A percentile compares a stretch with the other conserved stretches of the same genome.
Evolutionary conservation across 1,140 invertebrate genomes (phyloP).

Genomic region (Semibalanus balanoides): DNA sequence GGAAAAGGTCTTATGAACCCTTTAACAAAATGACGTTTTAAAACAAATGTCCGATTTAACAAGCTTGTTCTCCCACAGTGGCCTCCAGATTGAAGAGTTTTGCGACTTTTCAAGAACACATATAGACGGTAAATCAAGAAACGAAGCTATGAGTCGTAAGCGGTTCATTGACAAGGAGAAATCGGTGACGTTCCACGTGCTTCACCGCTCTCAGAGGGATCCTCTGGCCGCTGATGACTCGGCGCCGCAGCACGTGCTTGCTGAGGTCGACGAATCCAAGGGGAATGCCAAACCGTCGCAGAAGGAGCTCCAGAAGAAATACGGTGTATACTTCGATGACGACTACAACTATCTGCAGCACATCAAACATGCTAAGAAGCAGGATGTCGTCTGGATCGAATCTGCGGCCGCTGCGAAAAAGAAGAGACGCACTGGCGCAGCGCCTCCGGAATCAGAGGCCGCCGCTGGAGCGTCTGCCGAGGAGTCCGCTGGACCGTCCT

Average conservation of each 20-base stretch:
- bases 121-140: no score
- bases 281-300: conserved; percentile 37
- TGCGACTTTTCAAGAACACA: no score
- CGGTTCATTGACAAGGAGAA: conserved; percentile 52
- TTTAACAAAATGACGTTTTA: no score
- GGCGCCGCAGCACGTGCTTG: conserved; percentile 67
- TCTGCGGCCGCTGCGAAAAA: not conserved
- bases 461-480: no score
- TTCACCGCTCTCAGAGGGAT: conserved; percentile 83
- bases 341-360: conserved; percentile 92
- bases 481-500: conserved; percentile 7
- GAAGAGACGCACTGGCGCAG: not conserved
- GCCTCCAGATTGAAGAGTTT: no score
- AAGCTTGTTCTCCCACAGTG: no score
- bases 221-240: conserved; percentile 73
- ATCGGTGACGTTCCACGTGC: conserved; percentile 75
- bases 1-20: no score
- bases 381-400: conserved; percentile 14
- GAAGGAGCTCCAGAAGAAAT: conserved; percentile 63
- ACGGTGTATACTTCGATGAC: conserved; percentile 87
- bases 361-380: conserved; percentile 48
- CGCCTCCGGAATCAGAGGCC: not conserved
- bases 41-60: no score
- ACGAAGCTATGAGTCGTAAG: not conserved
- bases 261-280: conserved; percentile 14